A percentile compares a stretch with the other conserved stretches of the same genome.
Conservation (phyloP, 2,888 invertebrate species). For the Iselma pallidipennis region DNA sequence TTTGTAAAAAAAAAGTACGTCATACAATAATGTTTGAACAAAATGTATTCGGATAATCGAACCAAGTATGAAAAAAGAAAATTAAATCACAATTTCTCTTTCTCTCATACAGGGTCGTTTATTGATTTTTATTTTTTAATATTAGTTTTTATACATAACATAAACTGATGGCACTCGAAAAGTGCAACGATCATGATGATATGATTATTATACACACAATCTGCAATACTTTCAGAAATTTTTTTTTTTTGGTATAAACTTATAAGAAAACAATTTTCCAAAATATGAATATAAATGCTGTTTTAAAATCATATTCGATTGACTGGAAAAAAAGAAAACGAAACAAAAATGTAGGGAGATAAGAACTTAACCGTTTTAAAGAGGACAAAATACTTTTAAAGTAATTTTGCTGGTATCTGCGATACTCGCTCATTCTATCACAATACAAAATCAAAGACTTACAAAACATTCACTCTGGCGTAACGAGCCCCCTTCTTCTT, state of each 20-base stretch:
- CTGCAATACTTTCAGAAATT: conserved; percentile 8
- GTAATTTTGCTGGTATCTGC: conserved; percentile 17
- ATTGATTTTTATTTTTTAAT: neutral
- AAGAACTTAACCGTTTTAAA: conserved; percentile 10
- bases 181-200: conserved; percentile 39
- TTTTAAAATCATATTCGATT: conserved; percentile 30
- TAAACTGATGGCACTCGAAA: conserved; percentile 50
- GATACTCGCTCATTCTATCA: conserved; percentile 21
- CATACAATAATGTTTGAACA: conserved; percentile 33
- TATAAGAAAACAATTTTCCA: conserved; percentile 47
- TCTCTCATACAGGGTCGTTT: conserved; percentile 12
- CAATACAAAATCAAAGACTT: conserved; percentile 21
- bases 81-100: neutral
- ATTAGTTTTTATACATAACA: conserved; percentile 19
- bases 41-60: conserved; percentile 29
- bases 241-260: conserved; percentile 43
- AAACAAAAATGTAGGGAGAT: conserved; percentile 10
- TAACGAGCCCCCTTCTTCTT: conserved; percentile 12
- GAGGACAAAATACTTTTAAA: conserved; percentile 42
- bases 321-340: conserved; percentile 9
- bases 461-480: conserved; percentile 22
- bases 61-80: conserved; percentile 10
- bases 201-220: conserved; percentile 10
- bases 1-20: conserved; percentile 42
- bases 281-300: conserved; percentile 52